Conservation (phyloP, 2,113 vertebrate species). For the Galbula dea region DNA sequence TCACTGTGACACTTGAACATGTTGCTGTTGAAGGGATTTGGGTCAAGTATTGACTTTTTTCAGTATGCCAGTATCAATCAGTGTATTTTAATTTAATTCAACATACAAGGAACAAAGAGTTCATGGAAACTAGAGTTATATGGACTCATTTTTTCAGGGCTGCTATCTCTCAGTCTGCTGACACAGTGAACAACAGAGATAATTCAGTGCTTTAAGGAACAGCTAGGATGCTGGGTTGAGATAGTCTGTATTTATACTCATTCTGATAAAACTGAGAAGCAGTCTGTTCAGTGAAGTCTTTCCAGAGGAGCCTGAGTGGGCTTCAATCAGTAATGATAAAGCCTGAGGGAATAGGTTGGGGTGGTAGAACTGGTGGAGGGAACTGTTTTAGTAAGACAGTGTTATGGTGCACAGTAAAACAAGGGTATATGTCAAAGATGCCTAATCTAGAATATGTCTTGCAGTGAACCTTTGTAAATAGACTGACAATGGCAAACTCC, state of each 20-base stretch:
- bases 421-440: background rate
- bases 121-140: background rate
- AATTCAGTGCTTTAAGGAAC: background rate
- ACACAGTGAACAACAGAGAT: background rate
- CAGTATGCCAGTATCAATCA: slow-evolving; percentile 20
- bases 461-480: background rate
- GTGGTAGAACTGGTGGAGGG: background rate
- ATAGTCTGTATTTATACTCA: background rate
- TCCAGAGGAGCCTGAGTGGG: background rate
- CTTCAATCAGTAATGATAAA: background rate
- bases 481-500: background rate
- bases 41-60: slow-evolving; percentile 19
- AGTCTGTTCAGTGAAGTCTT: background rate
- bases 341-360: background rate
- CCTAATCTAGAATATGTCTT: background rate
- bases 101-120: background rate
- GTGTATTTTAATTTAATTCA: slow-evolving; percentile 55
- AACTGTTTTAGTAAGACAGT: background rate
- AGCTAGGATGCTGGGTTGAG: background rate
- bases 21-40: background rate
- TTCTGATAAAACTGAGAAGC: slow-evolving; percentile 13
- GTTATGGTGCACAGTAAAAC: background rate
- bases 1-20: background rate
- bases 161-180: background rate
- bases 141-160: background rate